A percentile compares a stretch with the other conserved stretches of the same genome.
phyloP scores from a whole-genome alignment of 2,888 invertebrate genomes.

The Papilio protenor region DNA sequence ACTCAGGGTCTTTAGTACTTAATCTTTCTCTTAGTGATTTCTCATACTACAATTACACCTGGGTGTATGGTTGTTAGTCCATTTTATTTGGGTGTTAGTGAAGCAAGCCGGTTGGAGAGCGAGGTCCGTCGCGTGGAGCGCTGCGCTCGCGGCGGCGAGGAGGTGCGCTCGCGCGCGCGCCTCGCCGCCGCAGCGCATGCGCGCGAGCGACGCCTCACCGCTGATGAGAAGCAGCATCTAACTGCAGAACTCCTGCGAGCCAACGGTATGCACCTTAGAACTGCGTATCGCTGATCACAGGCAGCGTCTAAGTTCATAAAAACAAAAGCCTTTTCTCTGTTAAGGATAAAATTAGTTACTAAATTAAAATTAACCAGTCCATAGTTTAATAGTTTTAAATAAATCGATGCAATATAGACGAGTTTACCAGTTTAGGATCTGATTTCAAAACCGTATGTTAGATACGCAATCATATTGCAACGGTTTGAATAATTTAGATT shows the following conservation, averaged over 20 bases:
- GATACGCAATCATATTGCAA: constrained; percentile 23
- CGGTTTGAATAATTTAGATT: constrained; percentile 17
- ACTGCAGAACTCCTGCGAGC: constrained; percentile 64
- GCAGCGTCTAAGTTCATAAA: neutral
- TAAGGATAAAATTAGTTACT: neutral
- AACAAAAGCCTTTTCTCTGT: neutral
- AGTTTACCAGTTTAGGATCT: constrained; percentile 6
- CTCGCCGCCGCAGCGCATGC: constrained; percentile 76
- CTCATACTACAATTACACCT: too few relatives aligned
- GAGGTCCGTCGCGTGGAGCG: constrained; percentile 73
- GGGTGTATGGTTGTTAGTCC: neutral
- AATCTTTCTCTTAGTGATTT: too few relatives aligned
- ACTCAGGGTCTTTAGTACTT: too few relatives aligned
- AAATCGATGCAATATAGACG: neutral
- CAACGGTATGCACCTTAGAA: constrained; percentile 57
- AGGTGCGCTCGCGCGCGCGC: constrained; percentile 73
- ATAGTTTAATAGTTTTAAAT: neutral
- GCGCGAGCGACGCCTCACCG: constrained; percentile 71
- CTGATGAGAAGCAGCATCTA: constrained; percentile 68
- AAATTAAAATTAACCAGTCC: neutral
- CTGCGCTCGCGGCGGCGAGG: constrained; percentile 69
- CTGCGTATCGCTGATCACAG: neutral
- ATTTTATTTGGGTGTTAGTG: constrained; percentile 54
- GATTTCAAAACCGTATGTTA: constrained; percentile 16
- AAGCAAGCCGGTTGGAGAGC: constrained; percentile 65